Evolutionary conservation across 2,888 invertebrate genomes (phyloP), one percentile per base, ranked within the genome.

Genomic region (Hirtodrosophila duncani): DNA sequence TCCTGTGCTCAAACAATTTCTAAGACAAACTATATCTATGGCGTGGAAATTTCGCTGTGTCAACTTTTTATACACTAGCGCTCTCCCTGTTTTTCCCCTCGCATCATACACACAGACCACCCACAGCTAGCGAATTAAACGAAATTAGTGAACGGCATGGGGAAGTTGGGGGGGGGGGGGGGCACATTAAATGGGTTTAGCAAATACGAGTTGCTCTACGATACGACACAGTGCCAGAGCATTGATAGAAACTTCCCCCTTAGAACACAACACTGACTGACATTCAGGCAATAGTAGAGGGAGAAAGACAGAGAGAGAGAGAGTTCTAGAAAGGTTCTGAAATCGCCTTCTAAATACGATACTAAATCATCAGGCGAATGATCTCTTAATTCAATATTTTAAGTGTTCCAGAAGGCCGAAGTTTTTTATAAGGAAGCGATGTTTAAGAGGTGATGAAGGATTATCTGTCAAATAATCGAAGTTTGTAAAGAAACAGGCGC

Each of bases 151-250:
- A 11, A 5, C 8, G 4, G 8, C 10, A 18, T 29, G 1, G 9
- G 1, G 11, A 5, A 33, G 5, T 16, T 1, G 7, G 1, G 23
- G 6, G 13, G 3, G 7, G 8, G 16, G 7, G 24, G 20, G 37
- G 49, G 27, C 9, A 56, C 68, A 71, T 80, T 67, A 77, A 80
- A 71, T 56, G 68, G 80, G 68, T 46, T 72, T 80, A 72, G 72
- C 72, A 79, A 70, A 70, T 70, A 30, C 36, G 11, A 11, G n/a
- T 24, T 70, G 63, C 50, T 41, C 34, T 48, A 24, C 36, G 45
- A 8, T 43, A 6, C 13, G 30, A 23, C 10, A 29, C 14, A 44
- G 26, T 27, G 30, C 7, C 31, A 5, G 20, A 5, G 30, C 30
- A 30, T 10, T 13, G n/a, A 13, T 13, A 14, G 1, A 5, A 30